Base-by-base conservation (phyloP, 2,888 invertebrate genomes). In the Polyommatus icarus region DNA sequence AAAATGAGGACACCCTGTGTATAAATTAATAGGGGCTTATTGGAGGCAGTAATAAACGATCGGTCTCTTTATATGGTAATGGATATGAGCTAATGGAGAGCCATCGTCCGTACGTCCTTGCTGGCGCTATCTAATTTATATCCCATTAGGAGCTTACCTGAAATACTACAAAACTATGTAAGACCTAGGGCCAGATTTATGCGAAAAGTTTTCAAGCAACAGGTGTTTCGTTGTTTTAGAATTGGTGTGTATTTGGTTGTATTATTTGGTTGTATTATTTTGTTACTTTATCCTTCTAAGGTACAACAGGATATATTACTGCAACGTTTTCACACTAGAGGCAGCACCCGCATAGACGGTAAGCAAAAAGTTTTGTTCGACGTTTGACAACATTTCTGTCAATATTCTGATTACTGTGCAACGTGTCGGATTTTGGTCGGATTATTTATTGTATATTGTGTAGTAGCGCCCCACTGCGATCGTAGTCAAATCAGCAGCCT, bases 1-100 rank as follows among this genome's bases (percentile, higher is more conserved):
- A 32, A 32, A 29, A 29, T 72, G 18, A 29, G 50, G 8, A 75
- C 75, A 54, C 3, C 75, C 50, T 32, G 24, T 29, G n/a, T 54
- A 32, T 54, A 78, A 67, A 76, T 76, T 78, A 78, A 79, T 79
- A 78, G 78, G 78, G 78, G 75, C 79, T 78, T 78, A 79, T 79
- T 79, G 78, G 76, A 79, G 76, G 36, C 75, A 76, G 76, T 78
- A 76, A 79, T 78, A 78, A 79, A 79, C 77, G 79, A 79, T 78
- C 79, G 71, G 57, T 57, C 76, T 76, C 76, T 79, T 76, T 79
- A 79, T 78, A 77, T 76, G 57, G 76, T 79, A 79, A 79, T 79
- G 79, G 79, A 78, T 79, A 67, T 73, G 61, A 77, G 71, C 78
- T 78, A 78, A 59, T 76, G 72, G 76, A 72, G 54, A 36, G 20